Percentiles rank a stretch among this genome's conserved stretches.
phyloP scores from a whole-genome alignment of 2,888 invertebrate genomes.

The Phania funesta region DNA sequence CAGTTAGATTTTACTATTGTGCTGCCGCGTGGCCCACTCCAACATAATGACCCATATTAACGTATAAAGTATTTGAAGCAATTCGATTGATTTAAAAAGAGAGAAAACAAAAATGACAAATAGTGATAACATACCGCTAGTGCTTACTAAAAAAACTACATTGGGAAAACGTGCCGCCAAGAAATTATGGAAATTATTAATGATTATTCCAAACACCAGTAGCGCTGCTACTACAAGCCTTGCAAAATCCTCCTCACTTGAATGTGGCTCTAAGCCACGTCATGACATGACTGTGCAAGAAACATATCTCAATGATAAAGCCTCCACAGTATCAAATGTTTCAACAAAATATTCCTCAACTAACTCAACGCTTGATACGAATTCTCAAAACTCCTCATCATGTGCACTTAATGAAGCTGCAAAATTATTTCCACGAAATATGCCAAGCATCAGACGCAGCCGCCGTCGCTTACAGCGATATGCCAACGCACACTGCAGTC shows the following conservation, averaged over 20 bases:
- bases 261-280: slow-evolving; percentile 38
- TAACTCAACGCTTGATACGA: slow-evolving; percentile 70
- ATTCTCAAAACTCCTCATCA: slow-evolving; percentile 70
- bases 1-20: not conserved
- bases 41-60: slow-evolving; percentile 1
- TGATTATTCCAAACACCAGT: slow-evolving; percentile 27
- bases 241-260: slow-evolving; percentile 2
- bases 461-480: slow-evolving; percentile 70
- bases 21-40: not conserved
- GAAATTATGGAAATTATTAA: slow-evolving; percentile 60
- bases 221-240: not conserved
- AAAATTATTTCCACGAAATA: slow-evolving; percentile 78
- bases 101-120: slow-evolving; percentile 39
- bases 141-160: slow-evolving; percentile 35
- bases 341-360: slow-evolving; percentile 61
- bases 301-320: slow-evolving; percentile 62
- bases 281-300: slow-evolving; percentile 60
- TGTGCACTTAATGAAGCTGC: slow-evolving; percentile 74
- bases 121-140: slow-evolving; percentile 29
- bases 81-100: not conserved
- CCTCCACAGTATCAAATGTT: slow-evolving; percentile 52
- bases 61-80: not conserved
- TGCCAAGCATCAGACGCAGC: slow-evolving; percentile 78
- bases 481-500: slow-evolving; percentile 57
- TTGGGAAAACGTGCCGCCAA: slow-evolving; percentile 62